Percentiles rank a stretch among this genome's conserved stretches.
phyloP scores from a whole-genome alignment of 1,140 invertebrate species.

The Scaptomyza hsui region DNA sequence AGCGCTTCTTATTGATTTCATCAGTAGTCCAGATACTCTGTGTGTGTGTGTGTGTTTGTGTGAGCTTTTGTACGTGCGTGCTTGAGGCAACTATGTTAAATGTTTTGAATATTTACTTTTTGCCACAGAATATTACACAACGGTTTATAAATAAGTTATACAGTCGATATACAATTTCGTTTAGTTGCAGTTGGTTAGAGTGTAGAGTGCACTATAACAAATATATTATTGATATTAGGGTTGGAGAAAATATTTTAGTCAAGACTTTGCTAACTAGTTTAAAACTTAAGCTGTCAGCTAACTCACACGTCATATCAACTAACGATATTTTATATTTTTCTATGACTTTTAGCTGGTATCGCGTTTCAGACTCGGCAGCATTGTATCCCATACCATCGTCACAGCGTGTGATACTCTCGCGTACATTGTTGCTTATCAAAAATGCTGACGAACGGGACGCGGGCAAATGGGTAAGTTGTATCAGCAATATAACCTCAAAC shows the following conservation, averaged over 20 bases:
- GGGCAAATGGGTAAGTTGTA: slow-evolving; percentile 82
- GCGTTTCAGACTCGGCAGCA: slow-evolving; percentile 82
- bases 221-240: background rate
- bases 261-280: background rate
- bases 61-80: slow-evolving; percentile 23
- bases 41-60: slow-evolving; percentile 6
- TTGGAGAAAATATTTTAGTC: background rate
- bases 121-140: background rate
- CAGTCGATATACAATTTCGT: background rate
- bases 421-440: slow-evolving; percentile 81
- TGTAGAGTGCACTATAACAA: background rate
- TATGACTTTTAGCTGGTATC: slow-evolving; percentile 79
- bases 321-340: background rate
- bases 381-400: slow-evolving; percentile 83
- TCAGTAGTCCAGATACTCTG: background rate
- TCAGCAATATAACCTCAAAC: slow-evolving; percentile 42
- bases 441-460: slow-evolving; percentile 83
- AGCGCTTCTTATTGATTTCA: slow-evolving; percentile 59
- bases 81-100: slow-evolving; percentile 8
- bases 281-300: background rate
- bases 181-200: background rate
- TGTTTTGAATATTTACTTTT: slow-evolving; percentile 31
- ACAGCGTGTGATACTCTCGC: slow-evolving; percentile 78
- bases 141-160: slow-evolving; percentile 1
- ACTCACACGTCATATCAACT: background rate